Base-by-base conservation (phyloP, 2,888 invertebrate genomes). In the Pseudococcus viburni region DNA sequence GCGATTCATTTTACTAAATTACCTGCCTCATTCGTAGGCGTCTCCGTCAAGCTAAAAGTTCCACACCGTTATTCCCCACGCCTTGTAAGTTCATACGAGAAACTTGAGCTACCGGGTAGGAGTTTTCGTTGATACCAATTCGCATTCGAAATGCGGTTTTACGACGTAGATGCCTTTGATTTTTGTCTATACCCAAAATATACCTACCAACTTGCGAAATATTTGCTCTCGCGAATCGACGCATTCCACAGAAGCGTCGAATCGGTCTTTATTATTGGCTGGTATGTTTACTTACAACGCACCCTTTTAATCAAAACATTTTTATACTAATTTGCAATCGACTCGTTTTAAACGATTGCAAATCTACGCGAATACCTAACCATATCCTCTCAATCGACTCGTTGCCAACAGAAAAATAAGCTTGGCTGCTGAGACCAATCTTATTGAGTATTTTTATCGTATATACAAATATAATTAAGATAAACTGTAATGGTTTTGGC, bases 401-500 rank as follows among this genome's bases (percentile, higher is more conserved):
- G n/a, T 39, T 80, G 80, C 80, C 80, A 80, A n/a, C 12, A 59
- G 26, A 33, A 80, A 80, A 17, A 11, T 33, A 42, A 80, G 17
- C 42, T 39, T 80, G 42, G 80, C 80, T 42, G 26, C 12, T 22
- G 19, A 73, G 73, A 17, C 15, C 39, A 73, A 17, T 73, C 73
- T 73, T 73, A 73, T 33, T 33, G 33, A 12, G 42, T 11, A 19
- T 80, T 80, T 80, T 42, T 42, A 80, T 39, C 80, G 33, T 11
- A 46, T 80, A 73, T 73, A 26, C 59, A 59, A 59, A 80, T 42
- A 80, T 80, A 80, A 80, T 80, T 80, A 80, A 80, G 80, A 80
- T 80, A 80, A 80, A 80, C 80, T 33, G n/a, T 80, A 80, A 80
- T 80, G 80, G 80, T 42, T 80, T 80, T 42, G 80, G 80, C 80